Conservation (phyloP, 1,140 invertebrate species). For the Penaeus indicus region DNA sequence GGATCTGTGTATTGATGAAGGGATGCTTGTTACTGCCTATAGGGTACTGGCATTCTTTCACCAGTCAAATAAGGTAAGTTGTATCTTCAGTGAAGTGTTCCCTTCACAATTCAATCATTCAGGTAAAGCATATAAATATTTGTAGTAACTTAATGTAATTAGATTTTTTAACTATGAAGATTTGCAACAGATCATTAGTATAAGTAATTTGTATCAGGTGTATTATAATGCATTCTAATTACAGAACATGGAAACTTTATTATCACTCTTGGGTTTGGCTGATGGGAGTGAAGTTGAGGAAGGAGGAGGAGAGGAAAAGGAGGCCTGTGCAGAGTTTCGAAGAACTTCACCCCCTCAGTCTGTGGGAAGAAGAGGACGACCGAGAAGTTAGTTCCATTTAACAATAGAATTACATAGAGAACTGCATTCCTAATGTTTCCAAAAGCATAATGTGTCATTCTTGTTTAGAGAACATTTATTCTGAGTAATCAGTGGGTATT, state of each 20-base stretch:
- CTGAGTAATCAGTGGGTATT: no score
- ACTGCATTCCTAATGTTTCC: no score
- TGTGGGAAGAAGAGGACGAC: background rate
- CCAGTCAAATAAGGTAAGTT: constrained; percentile 20
- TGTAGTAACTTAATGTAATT: no score
- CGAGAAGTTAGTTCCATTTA: no score
- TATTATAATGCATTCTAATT: background rate
- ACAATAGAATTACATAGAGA: no score
- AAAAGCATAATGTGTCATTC: no score
- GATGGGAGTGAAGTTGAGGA: constrained; percentile 1
- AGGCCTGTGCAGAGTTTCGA: background rate
- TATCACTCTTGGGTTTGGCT: constrained; percentile 35
- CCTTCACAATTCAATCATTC: no score
- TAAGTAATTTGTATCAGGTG: no score
- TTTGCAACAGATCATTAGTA: no score
- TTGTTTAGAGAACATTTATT: no score
- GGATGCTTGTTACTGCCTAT: constrained; percentile 44
- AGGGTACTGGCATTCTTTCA: constrained; percentile 40
- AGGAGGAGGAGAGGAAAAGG: background rate
- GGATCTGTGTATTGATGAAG: constrained; percentile 22
- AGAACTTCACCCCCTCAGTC: background rate
- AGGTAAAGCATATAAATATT: no score
- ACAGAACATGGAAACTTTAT: constrained; percentile 40
- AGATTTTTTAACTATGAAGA: no score
- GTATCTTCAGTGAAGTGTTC: background rate